Percentiles rank a stretch among this genome's conserved stretches.
These are phyloP conservation scores for Branchinecta lindahli DNA, from an alignment of 1,140 invertebrate species.

Conservation along the genomic window DNA sequence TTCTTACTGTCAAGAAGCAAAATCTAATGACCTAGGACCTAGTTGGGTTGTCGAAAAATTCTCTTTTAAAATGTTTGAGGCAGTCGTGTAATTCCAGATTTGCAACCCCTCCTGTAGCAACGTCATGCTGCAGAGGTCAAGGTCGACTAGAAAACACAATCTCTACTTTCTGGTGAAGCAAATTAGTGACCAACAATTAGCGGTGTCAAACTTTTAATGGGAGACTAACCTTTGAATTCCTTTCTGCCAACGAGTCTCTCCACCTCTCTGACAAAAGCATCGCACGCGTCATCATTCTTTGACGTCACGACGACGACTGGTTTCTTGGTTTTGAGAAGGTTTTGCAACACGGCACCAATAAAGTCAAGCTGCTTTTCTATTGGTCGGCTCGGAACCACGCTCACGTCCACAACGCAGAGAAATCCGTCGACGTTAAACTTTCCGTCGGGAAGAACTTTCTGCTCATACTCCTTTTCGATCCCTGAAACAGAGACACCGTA, in stretches of 20 bases:
- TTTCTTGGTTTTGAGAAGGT: conserved; percentile 80
- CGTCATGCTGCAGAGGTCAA: no score
- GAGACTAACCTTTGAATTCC: conserved; percentile 59
- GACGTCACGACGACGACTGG: conserved; percentile 87
- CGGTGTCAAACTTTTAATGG: no score
- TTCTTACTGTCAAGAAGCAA: no score
- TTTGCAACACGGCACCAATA: conserved; percentile 62
- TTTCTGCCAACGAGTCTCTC: conserved; percentile 74
- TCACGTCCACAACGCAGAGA: conserved; percentile 90
- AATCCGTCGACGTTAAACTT: conserved; percentile 88
- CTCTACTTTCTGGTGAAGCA: no score
- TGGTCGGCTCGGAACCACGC: conserved; percentile 68
- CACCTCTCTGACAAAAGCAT: conserved; percentile 70
- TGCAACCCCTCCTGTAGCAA: no score
- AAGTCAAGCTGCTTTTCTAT: conserved; percentile 70
- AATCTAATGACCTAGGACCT: no score
- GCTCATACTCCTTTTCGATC: conserved; percentile 86
- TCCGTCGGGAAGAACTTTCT: conserved; percentile 82
- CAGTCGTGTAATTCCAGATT: no score
- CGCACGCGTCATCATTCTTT: conserved; percentile 87
- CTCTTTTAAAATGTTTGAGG: no score
- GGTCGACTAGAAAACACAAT: no score
- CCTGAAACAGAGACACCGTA: conserved; percentile 23
- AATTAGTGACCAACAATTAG: no score
- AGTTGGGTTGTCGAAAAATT: no score